Conservation (phyloP, 2,888 invertebrate genomes). For the Terebella lapidaria region DNA sequence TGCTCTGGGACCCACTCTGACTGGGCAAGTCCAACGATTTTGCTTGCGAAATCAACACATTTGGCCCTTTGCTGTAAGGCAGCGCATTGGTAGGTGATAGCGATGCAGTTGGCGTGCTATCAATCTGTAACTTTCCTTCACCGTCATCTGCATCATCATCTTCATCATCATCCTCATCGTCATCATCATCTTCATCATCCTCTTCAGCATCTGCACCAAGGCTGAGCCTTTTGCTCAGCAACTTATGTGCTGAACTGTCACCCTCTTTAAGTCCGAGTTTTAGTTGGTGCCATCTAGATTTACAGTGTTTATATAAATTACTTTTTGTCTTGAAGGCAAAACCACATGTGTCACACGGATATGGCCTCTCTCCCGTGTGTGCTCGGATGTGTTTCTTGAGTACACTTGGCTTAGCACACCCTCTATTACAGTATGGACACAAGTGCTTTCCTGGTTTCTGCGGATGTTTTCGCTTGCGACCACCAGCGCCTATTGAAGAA, state of each 20-base stretch:
- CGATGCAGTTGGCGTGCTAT: no score
- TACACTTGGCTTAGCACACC: constrained; percentile 88
- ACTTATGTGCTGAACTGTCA: background rate
- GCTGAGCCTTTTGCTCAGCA: background rate
- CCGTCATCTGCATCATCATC: no score
- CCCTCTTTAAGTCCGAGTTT: constrained; percentile 3
- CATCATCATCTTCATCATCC: background rate
- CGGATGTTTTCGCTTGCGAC: constrained; percentile 32
- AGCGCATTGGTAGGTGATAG: no score
- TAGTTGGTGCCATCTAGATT: constrained; percentile 53
- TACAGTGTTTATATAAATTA: constrained; percentile 84
- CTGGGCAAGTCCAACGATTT: no score
- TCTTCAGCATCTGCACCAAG: background rate
- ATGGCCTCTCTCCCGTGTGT: constrained; percentile 88
- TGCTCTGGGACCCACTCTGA: no score
- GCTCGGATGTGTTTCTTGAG: constrained; percentile 89
- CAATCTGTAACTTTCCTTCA: no score
- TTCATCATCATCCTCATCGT: constrained; percentile 1
- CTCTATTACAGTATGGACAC: constrained; percentile 81
- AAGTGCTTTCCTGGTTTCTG: constrained; percentile 65
- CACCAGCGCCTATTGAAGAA: constrained; percentile 6
- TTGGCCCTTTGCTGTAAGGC: no score
- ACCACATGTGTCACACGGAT: constrained; percentile 81
- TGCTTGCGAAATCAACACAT: no score
- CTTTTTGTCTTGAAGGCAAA: constrained; percentile 92